Evolutionary conservation across 2,888 invertebrate genomes (phyloP).

Genomic region (Yponomeuta evonymella): DNA sequence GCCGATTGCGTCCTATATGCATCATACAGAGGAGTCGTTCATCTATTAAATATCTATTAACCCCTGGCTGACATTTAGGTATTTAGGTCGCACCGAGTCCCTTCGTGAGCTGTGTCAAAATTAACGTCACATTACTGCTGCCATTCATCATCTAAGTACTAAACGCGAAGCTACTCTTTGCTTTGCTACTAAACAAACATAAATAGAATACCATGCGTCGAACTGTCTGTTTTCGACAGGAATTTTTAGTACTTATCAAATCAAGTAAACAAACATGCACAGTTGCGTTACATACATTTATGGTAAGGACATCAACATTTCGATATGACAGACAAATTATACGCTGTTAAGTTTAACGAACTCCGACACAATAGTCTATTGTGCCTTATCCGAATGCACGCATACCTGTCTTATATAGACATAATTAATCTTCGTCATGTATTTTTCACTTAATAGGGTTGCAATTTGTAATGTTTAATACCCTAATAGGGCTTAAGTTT

Average conservation of each 20-base stretch:
- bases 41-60: conserved; percentile 42
- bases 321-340: conserved; percentile 18
- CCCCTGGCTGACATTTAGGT: conserved; percentile 31
- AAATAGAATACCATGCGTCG: too few relatives aligned
- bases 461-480: conserved; percentile 4
- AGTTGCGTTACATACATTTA: neutral
- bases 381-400: conserved; percentile 18
- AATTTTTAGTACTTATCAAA: neutral
- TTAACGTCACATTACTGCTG: conserved; percentile 4
- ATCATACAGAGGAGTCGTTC: conserved; percentile 12
- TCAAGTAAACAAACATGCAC: conserved; percentile 7
- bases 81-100: conserved; percentile 10
- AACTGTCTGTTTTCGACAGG: too few relatives aligned
- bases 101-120: conserved; percentile 7
- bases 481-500: conserved; percentile 3
- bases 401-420: neutral
- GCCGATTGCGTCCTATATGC: conserved; percentile 24
- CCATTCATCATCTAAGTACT: conserved; percentile 4
- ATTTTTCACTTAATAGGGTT: conserved; percentile 5
- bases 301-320: conserved; percentile 16
- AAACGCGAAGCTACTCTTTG: neutral
- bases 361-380: conserved; percentile 28
- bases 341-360: conserved; percentile 26
- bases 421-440: conserved; percentile 3
- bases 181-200: too few relatives aligned